Conservation (phyloP, 1,140 invertebrate species). For the Lutraria rhynchaena region DNA sequence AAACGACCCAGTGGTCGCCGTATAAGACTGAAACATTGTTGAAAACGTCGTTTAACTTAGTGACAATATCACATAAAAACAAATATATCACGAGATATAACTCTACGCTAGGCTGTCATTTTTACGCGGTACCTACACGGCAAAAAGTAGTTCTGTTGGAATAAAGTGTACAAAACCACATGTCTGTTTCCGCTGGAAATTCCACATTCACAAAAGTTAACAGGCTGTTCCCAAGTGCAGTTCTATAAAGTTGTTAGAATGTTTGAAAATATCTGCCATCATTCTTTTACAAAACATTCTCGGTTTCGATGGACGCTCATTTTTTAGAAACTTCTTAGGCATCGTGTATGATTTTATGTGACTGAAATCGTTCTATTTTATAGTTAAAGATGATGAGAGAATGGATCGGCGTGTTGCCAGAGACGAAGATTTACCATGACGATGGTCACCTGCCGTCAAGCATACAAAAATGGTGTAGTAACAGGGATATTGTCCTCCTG, state of each 20-base stretch:
- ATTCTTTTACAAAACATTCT: background rate
- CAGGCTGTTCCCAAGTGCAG: background rate
- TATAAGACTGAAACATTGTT: background rate
- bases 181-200: background rate
- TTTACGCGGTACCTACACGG: too few species aligned
- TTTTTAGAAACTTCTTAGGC: background rate
- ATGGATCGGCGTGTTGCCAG: constrained; percentile 24
- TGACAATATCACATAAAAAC: background rate
- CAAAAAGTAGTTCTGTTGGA: too few species aligned
- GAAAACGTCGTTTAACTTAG: background rate
- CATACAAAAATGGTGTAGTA: constrained; percentile 14
- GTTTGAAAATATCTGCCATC: background rate
- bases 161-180: too few species aligned
- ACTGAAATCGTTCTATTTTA: too few species aligned
- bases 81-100: background rate
- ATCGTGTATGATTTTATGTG: too few species aligned
- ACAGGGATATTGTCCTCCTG: constrained; percentile 19
- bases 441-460: constrained; percentile 15
- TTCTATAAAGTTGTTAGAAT: background rate
- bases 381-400: constrained; percentile 47
- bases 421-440: constrained; percentile 33
- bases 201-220: background rate
- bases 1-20: too few species aligned
- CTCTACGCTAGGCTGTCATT: background rate
- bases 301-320: background rate